phyloP scores from a whole-genome alignment of 2,888 invertebrate species.

The Silvanus unidentatus region DNA sequence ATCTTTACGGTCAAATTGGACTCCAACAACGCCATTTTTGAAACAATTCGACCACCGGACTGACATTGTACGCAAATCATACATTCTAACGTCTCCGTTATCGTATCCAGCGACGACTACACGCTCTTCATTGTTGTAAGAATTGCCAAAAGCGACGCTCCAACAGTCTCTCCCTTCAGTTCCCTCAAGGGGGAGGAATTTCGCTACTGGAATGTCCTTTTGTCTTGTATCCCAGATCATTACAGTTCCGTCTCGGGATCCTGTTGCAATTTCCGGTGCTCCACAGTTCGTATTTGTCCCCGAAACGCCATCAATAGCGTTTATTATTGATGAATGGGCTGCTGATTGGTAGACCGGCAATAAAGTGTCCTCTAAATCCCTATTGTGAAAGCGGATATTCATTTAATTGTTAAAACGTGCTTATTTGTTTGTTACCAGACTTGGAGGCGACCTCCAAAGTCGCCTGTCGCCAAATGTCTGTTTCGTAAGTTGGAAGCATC shows the following conservation, averaged over 20 bases:
- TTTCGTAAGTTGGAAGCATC: slow-evolving; percentile 78
- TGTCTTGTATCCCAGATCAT: slow-evolving; percentile 96
- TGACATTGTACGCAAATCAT: slow-evolving; percentile 78
- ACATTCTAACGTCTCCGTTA: slow-evolving; percentile 93
- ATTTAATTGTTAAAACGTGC: not conserved
- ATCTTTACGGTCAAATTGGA: slow-evolving; percentile 90
- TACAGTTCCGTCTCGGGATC: slow-evolving; percentile 87
- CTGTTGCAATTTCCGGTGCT: slow-evolving; percentile 92
- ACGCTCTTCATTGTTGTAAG: slow-evolving; percentile 79
- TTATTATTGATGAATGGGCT: slow-evolving; percentile 81
- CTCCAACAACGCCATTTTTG: slow-evolving; percentile 82
- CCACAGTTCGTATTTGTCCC: slow-evolving; percentile 78
- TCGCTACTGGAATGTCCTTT: slow-evolving; percentile 80
- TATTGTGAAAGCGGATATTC: slow-evolving; percentile 34
- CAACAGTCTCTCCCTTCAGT: slow-evolving; percentile 82
- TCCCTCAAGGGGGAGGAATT: slow-evolving; percentile 72
- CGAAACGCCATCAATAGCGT: slow-evolving; percentile 86
- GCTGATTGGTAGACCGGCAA: slow-evolving; percentile 71
- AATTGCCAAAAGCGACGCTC: slow-evolving; percentile 89
- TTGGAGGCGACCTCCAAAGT: slow-evolving; percentile 78
- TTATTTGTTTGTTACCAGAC: slow-evolving; percentile 59
- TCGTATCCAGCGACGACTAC: slow-evolving; percentile 89
- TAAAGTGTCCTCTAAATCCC: slow-evolving; percentile 72
- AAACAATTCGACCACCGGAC: slow-evolving; percentile 87
- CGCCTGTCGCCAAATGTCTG: slow-evolving; percentile 82